phyloP scores from a whole-genome alignment of 1,140 invertebrate genomes.

The Ceratina calcarata region DNA sequence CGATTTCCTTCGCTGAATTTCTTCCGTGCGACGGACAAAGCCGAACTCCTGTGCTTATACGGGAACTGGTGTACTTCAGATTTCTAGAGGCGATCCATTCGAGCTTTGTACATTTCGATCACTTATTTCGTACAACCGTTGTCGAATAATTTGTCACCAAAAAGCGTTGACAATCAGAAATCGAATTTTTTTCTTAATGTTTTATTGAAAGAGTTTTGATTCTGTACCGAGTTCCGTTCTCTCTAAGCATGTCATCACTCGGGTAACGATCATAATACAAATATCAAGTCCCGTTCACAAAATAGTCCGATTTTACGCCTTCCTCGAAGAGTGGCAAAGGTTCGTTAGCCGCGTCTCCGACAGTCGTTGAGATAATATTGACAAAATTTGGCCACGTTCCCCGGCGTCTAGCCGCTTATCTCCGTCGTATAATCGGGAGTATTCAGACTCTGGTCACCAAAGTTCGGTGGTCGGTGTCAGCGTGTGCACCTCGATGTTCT shows the following conservation, averaged over 20 bases:
- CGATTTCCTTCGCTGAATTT: constrained; percentile 23
- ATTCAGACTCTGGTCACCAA: constrained; percentile 83
- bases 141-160: too few species aligned
- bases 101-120: constrained; percentile 43
- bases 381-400: constrained; percentile 10
- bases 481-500: constrained; percentile 86
- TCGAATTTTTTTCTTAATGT: too few species aligned
- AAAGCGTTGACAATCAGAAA: too few species aligned
- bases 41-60: constrained; percentile 31
- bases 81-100: constrained; percentile 20
- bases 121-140: too few species aligned
- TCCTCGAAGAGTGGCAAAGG: constrained; percentile 14
- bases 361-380: constrained; percentile 23
- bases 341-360: constrained; percentile 23
- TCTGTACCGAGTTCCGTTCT: too few species aligned
- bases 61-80: constrained; percentile 17
- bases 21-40: constrained; percentile 42
- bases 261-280: too few species aligned
- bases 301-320: constrained; percentile 2
- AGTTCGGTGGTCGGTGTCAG: constrained; percentile 84
- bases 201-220: too few species aligned
- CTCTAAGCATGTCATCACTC: too few species aligned
- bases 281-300: too few species aligned
- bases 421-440: constrained; percentile 52
- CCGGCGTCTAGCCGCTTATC: constrained; percentile 35